Percentiles rank a stretch among this genome's conserved stretches.
phyloP scores from a whole-genome alignment of 2,888 invertebrate species.

The Tricholauxania praeusta region DNA sequence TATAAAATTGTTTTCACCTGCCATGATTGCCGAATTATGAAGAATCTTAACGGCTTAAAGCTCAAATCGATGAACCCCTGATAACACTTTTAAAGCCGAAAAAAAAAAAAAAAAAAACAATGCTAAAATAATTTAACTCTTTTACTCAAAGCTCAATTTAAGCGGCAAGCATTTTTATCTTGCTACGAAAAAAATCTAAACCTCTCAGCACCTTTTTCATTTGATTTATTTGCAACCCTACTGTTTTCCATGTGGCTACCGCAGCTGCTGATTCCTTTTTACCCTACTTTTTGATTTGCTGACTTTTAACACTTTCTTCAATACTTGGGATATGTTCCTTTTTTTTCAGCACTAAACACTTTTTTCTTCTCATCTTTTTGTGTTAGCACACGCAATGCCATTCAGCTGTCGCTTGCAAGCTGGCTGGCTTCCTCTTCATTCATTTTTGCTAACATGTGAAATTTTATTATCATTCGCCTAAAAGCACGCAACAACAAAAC shows the following conservation, averaged over 20 bases:
- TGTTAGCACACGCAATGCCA: neutral
- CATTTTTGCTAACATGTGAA: constrained; percentile 19
- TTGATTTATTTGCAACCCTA: constrained; percentile 10
- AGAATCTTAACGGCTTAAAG: too few species aligned
- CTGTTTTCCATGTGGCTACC: neutral
- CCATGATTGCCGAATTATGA: too few species aligned
- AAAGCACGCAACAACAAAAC: constrained; percentile 27
- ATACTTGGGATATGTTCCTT: too few species aligned
- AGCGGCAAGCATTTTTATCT: neutral
- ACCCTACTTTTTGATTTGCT: constrained; percentile 11
- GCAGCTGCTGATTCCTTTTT: constrained; percentile 3
- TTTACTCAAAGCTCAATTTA: constrained; percentile 7
- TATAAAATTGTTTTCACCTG: too few species aligned
- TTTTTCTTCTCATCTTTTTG: neutral
- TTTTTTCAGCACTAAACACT: constrained; percentile 5
- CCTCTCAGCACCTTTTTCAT: constrained; percentile 15
- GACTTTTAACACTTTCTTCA: constrained; percentile 1
- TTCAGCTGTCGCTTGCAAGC: neutral
- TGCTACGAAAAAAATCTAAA: too few species aligned
- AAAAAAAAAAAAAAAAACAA: too few species aligned
- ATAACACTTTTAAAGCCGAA: too few species aligned
- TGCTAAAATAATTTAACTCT: too few species aligned
- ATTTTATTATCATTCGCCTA: constrained; percentile 41
- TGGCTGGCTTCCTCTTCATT: neutral
- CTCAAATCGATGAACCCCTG: too few species aligned